Percentiles rank a stretch among this genome's conserved stretches.
phyloP scores from a whole-genome alignment of 2,113 vertebrate genomes.

The Gallinago undulata region DNA sequence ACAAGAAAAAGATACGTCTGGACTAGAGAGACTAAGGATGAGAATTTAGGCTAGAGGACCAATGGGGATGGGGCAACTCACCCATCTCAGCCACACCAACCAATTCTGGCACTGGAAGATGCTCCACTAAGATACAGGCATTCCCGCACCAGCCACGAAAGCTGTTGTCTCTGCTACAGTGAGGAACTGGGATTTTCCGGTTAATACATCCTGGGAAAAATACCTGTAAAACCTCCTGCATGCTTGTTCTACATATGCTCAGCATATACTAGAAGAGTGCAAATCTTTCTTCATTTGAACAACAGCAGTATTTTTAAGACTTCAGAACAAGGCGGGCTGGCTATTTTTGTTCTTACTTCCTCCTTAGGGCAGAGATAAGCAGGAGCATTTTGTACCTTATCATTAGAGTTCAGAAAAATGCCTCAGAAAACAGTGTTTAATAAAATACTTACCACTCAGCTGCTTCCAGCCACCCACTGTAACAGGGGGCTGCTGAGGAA shows the following conservation, averaged over 20 bases:
- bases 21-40: neutral
- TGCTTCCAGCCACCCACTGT: neutral
- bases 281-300: neutral
- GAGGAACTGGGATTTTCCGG: neutral
- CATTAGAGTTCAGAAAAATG: neutral
- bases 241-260: neutral
- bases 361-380: neutral
- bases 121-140: fast-evolving
- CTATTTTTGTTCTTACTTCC: neutral
- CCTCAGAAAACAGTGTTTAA: neutral
- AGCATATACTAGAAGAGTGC: neutral
- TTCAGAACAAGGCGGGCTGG: neutral
- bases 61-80: neutral
- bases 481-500: neutral
- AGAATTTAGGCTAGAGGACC: neutral
- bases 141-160: neutral
- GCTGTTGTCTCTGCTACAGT: neutral
- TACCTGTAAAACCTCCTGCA: neutral
- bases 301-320: neutral
- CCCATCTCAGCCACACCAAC: neutral
- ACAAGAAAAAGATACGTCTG: neutral
- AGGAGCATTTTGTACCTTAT: neutral
- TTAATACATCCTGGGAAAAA: neutral
- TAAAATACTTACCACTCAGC: neutral
- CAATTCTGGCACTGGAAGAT: neutral